phyloP scores from a whole-genome alignment of 2,888 invertebrate genomes.

The Quadroppia sp. region DNA sequence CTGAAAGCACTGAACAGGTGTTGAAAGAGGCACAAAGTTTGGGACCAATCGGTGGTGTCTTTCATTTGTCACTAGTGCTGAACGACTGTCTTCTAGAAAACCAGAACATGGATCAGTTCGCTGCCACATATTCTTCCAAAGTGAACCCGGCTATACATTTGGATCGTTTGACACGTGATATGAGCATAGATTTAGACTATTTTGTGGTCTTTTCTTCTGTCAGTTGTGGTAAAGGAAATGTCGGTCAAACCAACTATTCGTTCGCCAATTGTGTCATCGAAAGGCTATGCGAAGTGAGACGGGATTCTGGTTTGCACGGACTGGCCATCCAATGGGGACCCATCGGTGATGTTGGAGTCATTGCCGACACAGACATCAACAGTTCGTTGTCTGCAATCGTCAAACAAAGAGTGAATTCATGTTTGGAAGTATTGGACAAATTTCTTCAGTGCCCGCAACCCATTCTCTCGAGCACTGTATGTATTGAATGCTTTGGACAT shows the following conservation, averaged over 20 bases:
- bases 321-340: constrained; percentile 98
- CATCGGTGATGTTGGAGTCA: constrained; percentile 91
- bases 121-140: constrained; percentile 76
- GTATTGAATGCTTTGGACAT: not conserved
- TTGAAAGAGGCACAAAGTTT: constrained; percentile 60
- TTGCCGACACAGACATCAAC: constrained; percentile 80
- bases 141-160: constrained; percentile 73
- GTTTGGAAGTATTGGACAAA: constrained; percentile 76
- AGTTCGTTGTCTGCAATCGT: constrained; percentile 88
- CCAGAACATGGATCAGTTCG: constrained; percentile 72
- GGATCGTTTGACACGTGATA: constrained; percentile 70
- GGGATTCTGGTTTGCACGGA: constrained; percentile 75
- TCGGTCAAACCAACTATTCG: constrained; percentile 95
- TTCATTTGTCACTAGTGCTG: constrained; percentile 80
- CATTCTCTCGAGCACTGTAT: constrained; percentile 62
- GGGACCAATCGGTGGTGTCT: constrained; percentile 76
- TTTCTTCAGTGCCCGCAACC: constrained; percentile 85
- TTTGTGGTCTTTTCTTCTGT: constrained; percentile 96
- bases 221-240: constrained; percentile 92
- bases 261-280: constrained; percentile 96
- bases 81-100: constrained; percentile 82
- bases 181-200: constrained; percentile 74
- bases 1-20: constrained; percentile 65
- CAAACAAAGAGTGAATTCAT: constrained; percentile 89
- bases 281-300: constrained; percentile 80